phyloP scores from a whole-genome alignment of 2,113 vertebrate species.

The Cygnus buccinator region DNA sequence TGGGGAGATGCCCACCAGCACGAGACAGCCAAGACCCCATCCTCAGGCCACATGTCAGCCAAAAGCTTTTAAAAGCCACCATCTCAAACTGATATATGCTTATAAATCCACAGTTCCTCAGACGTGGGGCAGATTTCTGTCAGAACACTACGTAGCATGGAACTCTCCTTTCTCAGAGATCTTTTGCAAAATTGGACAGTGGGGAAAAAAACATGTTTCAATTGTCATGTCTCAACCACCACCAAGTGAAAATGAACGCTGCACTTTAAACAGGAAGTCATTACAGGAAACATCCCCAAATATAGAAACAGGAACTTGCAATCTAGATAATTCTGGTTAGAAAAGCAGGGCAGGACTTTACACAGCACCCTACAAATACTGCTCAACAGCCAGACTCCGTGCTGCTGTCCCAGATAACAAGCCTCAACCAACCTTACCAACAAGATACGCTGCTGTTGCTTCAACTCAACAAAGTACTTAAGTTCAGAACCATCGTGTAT shows the following conservation, averaged over 20 bases:
- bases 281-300: background rate
- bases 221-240: rapidly evolving
- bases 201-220: rapidly evolving
- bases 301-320: slow-evolving; percentile 32
- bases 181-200: background rate
- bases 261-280: background rate
- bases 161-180: rapidly evolving
- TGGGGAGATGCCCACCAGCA: background rate
- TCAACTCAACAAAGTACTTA: rapidly evolving
- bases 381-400: background rate
- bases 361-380: rapidly evolving
- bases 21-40: rapidly evolving
- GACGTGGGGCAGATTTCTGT: rapidly evolving
- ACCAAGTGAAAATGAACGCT: rapidly evolving
- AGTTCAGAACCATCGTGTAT: rapidly evolving
- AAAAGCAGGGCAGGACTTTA: background rate
- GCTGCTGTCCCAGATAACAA: background rate
- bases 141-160: rapidly evolving
- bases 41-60: rapidly evolving
- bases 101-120: rapidly evolving
- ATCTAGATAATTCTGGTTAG: slow-evolving; percentile 14
- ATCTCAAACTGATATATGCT: rapidly evolving
- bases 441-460: background rate
- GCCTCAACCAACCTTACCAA: background rate
- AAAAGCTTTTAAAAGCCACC: background rate